Base-by-base conservation (phyloP, 2,888 invertebrate species). In the Diplazon laetatorius region DNA sequence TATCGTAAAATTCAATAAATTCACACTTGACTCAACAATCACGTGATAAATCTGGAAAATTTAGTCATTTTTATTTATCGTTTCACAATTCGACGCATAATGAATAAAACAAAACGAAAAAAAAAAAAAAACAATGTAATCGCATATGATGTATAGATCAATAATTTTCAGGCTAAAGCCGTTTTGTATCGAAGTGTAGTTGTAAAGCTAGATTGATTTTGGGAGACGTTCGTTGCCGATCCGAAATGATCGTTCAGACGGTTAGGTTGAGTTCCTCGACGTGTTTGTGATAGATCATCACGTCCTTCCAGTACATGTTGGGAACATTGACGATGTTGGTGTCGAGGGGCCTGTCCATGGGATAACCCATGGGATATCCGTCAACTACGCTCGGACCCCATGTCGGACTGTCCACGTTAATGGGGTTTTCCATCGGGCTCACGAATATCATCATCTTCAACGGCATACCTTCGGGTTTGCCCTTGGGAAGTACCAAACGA, bases 401-500 rank as follows among this genome's bases (percentile, higher is more conserved):
- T 37, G 89, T 91, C 0, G 86, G 84, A 5, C 84, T 82, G 0
- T 85, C 82, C 0, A 90, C 85, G 22, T 90, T 90, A 4, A 89
- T 83, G 20, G 89, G 88, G 0, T 92, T 91, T 30, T 84, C 83
- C 12, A 83, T 70, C 0, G 93, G 93, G 22, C 92, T 92, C 63
- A 95, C 92, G 87, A 93, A 92, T 77, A 93, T 93, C 91, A 93
- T 92, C 65, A 95, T 86, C 76, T 93, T 91, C 89, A 93, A 93
- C 3, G 93, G 92, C 93, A 94, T 93, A 78, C 95, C 95, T 50
- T 92, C 94, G 84, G 91, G 90, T 84, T 91, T 93, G 68, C 94
- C 95, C 88, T 93, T 94, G 82, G 95, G 95, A 66, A 95, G 87
- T 83, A 94, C 85, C 37, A 95, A 91, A 77, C 94, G 92, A 55